Evolutionary conservation across 2,888 invertebrate genomes (phyloP), one percentile per base, ranked within the genome.

Genomic region (Lochmaea capreae): DNA sequence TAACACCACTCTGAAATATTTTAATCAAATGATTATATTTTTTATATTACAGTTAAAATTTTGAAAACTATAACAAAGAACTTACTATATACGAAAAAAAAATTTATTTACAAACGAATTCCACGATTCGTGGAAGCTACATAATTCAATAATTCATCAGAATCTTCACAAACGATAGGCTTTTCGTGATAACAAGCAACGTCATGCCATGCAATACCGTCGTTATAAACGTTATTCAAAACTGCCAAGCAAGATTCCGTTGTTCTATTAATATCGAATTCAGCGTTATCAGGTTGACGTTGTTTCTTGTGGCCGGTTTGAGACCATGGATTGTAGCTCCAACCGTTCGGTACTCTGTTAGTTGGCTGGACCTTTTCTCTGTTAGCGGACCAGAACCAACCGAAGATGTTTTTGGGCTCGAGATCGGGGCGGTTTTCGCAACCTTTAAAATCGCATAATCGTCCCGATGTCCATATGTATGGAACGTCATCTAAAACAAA

Each of bases 311-410:
- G 96, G 6, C 96, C 96, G 65, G 96, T 96, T 85, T 93, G 92
- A 2, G 95, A 95, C 96, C 96, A 96, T 12, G 96, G 95, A 87
- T 95, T 95, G 92, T 94, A 95, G 80, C 92, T 92, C 92, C 92
- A 94, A 72, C 93, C 92, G 82, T 89, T 89, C 52, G 93, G 92
- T 39, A 89, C 87, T 88, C 92, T 90, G 88, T 93, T 95, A 82
- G 96, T 96, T 59, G 96, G 93, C 59, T 93, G 88, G 87, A 96
- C 91, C 90, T 96, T 95, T 87, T 94, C 95, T 75, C 96, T 92
- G 84, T 95, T 95, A 63, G 95, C 94, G 18, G 95, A 95, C 96
- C 96, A 97, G 91, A 96, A 96, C 96, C 96, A 97, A 61, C 96
- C 96, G 84, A 92, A 92, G 78, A 96, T 83, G 83, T 91, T 92